Conservation (phyloP, 1,140 invertebrate genomes). For the Trinorchestia longiramus region DNA sequence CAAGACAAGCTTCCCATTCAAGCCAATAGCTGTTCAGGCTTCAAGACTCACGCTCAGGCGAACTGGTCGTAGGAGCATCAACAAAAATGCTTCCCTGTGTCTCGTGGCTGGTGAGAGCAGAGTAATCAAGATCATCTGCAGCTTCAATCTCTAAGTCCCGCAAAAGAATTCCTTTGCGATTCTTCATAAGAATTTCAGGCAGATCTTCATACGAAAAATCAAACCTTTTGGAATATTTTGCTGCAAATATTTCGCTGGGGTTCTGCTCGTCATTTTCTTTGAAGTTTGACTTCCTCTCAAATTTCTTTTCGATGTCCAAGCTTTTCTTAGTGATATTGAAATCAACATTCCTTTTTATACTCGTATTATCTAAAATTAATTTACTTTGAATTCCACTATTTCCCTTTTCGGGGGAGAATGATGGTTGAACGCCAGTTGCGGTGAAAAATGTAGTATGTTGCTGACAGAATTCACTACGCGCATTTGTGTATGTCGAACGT, state of each 20-base stretch:
- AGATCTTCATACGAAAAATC: background rate
- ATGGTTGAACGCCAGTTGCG: background rate
- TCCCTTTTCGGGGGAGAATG: background rate
- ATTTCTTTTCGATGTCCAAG: background rate
- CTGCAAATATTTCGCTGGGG: no score
- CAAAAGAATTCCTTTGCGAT: background rate
- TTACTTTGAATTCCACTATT: background rate
- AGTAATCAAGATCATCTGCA: background rate
- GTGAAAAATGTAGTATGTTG: background rate
- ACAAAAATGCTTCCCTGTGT: background rate
- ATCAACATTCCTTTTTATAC: background rate
- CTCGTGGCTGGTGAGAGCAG: background rate
- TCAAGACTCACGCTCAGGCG: background rate
- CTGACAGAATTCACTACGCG: background rate
- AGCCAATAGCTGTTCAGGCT: background rate
- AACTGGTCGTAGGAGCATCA: background rate
- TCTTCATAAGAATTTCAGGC: background rate
- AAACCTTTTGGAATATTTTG: background rate
- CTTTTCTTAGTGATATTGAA: background rate
- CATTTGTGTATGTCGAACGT: background rate
- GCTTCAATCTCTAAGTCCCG: background rate
- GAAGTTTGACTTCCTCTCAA: background rate
- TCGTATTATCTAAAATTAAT: background rate
- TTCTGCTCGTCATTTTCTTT: background rate
- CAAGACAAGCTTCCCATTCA: background rate